A percentile compares a stretch with the other conserved stretches of the same genome.
Conservation (phyloP, 2,113 vertebrate species). For the Menidia beryllina region DNA sequence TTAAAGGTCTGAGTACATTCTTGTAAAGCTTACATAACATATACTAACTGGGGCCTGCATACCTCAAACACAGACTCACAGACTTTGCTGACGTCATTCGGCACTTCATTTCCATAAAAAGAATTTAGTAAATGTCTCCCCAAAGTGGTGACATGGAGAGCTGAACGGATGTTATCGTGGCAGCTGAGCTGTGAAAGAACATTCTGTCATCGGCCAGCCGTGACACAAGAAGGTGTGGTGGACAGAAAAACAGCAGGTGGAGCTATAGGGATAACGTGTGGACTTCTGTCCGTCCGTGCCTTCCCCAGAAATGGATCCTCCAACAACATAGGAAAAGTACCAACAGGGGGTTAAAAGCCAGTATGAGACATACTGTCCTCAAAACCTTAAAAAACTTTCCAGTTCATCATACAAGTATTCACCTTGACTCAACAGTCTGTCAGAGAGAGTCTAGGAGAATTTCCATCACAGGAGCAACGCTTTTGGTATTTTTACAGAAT, state of each 20-base stretch:
- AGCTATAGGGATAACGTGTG: slow-evolving; percentile 21
- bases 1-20: slow-evolving; percentile 13
- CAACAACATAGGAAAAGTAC: not conserved
- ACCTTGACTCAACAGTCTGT: too few species aligned
- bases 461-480: too few species aligned
- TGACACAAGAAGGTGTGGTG: slow-evolving; percentile 33
- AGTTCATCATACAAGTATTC: too few species aligned
- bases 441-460: too few species aligned
- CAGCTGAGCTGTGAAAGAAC: slow-evolving; percentile 51
- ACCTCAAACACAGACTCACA: not conserved
- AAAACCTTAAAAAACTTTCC: not conserved
- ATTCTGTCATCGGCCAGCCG: slow-evolving; percentile 49
- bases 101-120: slow-evolving; percentile 27
- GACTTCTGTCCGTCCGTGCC: slow-evolving; percentile 10
- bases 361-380: not conserved
- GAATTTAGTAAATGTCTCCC: slow-evolving; percentile 10
- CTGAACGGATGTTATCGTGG: slow-evolving; percentile 40
- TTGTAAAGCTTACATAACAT: slow-evolving; percentile 40
- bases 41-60: not conserved
- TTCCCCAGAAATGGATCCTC: not conserved
- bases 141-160: slow-evolving; percentile 7
- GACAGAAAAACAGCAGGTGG: slow-evolving; percentile 51
- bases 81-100: slow-evolving; percentile 6
- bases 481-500: too few species aligned
- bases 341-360: too few species aligned